Evolutionary conservation across 2,888 invertebrate species (phyloP), one percentile per base, ranked within the genome.

Genomic region (Xanthia togata): DNA sequence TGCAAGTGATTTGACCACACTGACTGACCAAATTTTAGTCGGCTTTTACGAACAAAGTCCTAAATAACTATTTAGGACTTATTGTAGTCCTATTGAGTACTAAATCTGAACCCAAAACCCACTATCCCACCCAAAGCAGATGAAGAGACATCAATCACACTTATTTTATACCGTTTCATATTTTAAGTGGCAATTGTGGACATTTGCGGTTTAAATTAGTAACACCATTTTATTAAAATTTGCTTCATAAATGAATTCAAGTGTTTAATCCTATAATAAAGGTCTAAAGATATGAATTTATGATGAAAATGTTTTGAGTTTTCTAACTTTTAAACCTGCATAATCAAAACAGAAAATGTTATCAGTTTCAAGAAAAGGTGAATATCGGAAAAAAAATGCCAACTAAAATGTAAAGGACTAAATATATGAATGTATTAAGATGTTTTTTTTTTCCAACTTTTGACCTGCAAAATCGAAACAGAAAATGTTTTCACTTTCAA

Each of bases 201-300:
- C 44, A 64, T 35, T 35, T 70, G 31, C 44, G 23, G 31, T 44
- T 5, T 23, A 31, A 70, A 62, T 47, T 69, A 41, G 41, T 60
- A 60, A 59, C 62, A 31, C 44, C 17, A 23, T 70, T 70, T 62
- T 26, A 59, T 60, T 17, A 2, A 31, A 70, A 60, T 60, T 9
- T 44, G 31, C 26, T 31, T 70, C 31, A 23, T 60, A 44, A 68
- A 53, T 11, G 4, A 62, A 62, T 60, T 35, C 53, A 67, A 68
- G 11, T 17, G 17, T 17, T 17, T 38, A 53, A 53, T 44, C 20
- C 20, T 57, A 14, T 55, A 41, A 55, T 20, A 12, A 17, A 20
- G 1, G n/a, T 53, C 12, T 59, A 8, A 69, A 26, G 8, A 26
- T 26, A 23, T 9, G 50, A 50, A 23, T 9, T 26, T 14, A 12